phyloP scores from a whole-genome alignment of 1,140 invertebrate species.

The Hestina assimilis region DNA sequence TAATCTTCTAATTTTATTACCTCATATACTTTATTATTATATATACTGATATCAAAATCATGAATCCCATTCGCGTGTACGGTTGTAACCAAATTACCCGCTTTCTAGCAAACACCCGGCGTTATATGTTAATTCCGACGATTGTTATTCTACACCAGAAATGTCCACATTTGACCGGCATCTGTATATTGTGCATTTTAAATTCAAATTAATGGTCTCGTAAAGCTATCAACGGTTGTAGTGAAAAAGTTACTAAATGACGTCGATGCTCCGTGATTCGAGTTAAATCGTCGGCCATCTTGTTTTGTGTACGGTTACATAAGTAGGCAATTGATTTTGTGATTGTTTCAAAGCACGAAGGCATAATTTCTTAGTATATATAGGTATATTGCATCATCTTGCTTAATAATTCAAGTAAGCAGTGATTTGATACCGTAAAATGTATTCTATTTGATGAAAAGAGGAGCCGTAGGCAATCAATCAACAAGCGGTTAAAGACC shows the following conservation, averaged over 20 bases:
- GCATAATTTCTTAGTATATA: no score
- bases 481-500: no score
- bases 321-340: constrained; percentile 4
- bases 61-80: constrained; percentile 52
- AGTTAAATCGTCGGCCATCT: constrained; percentile 62
- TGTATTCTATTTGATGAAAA: no score
- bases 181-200: constrained; percentile 69
- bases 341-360: neutral
- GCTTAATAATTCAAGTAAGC: no score
- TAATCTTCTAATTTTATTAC: constrained; percentile 59
- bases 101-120: constrained; percentile 73
- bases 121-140: constrained; percentile 69
- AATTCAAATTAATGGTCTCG: constrained; percentile 72
- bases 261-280: constrained; percentile 56
- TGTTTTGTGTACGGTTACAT: constrained; percentile 25
- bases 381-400: neutral
- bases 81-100: constrained; percentile 73
- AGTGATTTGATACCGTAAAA: no score
- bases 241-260: constrained; percentile 50
- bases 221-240: constrained; percentile 72
- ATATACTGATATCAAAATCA: constrained; percentile 56
- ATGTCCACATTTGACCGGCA: constrained; percentile 73
- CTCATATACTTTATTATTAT: constrained; percentile 50
- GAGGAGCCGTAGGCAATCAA: no score
- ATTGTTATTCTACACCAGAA: constrained; percentile 62